Evolutionary conservation across 2,797 vertebrate species (phyloP).

Genomic region (Phrynocephalus guinanensis): DNA sequence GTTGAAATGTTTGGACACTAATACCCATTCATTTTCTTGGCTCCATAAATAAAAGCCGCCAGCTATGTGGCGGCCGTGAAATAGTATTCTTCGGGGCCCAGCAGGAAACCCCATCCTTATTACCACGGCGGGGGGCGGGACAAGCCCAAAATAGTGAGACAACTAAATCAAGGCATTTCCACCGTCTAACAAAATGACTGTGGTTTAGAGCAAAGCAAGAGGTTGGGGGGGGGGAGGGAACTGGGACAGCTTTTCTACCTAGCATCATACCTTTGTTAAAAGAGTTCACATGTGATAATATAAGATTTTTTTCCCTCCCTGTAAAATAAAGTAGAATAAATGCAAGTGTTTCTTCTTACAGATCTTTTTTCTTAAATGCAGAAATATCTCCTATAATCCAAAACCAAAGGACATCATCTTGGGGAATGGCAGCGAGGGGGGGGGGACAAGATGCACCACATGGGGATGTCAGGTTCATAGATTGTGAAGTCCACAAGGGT

Average conservation of each 20-base stretch:
- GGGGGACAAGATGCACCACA: conserved; percentile 40
- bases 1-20: conserved; percentile 99
- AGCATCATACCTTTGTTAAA: conserved; percentile 83
- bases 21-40: conserved; percentile 99
- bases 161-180: conserved; percentile 99
- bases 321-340: conserved; percentile 11
- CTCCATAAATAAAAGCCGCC: conserved; percentile 99
- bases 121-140: conserved; percentile 95
- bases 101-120: conserved; percentile 99
- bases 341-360: conserved; percentile 72
- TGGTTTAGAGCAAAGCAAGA: conserved; percentile 87
- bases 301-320: conserved; percentile 56
- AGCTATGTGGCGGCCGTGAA: conserved; percentile 98
- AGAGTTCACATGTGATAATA: conserved; percentile 77
- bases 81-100: conserved; percentile 99
- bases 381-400: conserved; percentile 70
- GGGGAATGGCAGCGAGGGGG: background rate
- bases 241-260: conserved; percentile 81
- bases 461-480: conserved; percentile 16
- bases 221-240: conserved; percentile 76
- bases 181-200: conserved; percentile 99
- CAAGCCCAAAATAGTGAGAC: conserved; percentile 98
- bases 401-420: conserved; percentile 6
- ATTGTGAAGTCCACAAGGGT: conserved; percentile 19
- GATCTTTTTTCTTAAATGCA: conserved; percentile 60